phyloP scores from a whole-genome alignment of 1,140 invertebrate genomes.

The Hylyphantes graminicola region DNA sequence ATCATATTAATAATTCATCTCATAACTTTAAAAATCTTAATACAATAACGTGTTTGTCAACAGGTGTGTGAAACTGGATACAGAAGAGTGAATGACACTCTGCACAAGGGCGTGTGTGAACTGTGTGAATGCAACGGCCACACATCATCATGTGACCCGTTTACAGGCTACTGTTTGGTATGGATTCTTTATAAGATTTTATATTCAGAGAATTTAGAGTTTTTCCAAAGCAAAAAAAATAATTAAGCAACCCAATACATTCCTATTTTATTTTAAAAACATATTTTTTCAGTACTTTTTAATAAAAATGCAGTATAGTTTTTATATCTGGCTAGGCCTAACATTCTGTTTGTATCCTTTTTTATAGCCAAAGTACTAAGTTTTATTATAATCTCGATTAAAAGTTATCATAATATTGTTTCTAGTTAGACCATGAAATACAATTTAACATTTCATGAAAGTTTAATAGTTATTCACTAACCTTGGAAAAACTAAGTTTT shows the following conservation, averaged over 20 bases:
- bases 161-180: constrained; percentile 81
- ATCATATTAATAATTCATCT: too few species aligned
- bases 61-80: constrained; percentile 83
- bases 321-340: too few species aligned
- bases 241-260: not conserved
- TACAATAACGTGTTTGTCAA: not conserved
- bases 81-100: constrained; percentile 75
- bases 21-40: too few species aligned
- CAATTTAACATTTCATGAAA: too few species aligned
- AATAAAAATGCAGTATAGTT: too few species aligned
- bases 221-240: not conserved
- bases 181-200: constrained; percentile 66
- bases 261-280: not conserved
- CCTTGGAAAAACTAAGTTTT: too few species aligned
- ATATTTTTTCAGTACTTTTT: not conserved
- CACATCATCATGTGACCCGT: constrained; percentile 82
- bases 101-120: constrained; percentile 77
- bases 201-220: not conserved
- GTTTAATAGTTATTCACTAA: too few species aligned
- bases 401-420: too few species aligned
- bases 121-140: constrained; percentile 92
- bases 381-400: too few species aligned
- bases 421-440: too few species aligned
- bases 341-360: too few species aligned
- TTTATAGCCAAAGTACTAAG: too few species aligned